Percentiles rank a stretch among this genome's conserved stretches.
phyloP scores from a whole-genome alignment of 2,113 vertebrate genomes.

The Sebastes schlegelii region DNA sequence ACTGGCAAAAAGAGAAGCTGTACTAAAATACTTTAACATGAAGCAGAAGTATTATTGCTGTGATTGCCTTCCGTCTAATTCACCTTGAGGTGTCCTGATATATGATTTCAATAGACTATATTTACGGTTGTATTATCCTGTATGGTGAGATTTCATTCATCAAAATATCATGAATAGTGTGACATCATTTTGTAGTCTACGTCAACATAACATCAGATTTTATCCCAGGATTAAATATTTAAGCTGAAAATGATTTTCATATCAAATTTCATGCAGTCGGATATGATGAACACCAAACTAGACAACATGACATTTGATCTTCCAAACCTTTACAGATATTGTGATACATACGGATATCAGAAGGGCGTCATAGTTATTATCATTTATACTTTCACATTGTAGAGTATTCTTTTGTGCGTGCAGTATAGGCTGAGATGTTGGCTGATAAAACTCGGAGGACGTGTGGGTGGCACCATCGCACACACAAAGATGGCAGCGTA shows the following conservation, averaged over 20 bases:
- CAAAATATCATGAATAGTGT: background rate
- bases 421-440: conserved; percentile 31
- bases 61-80: conserved; percentile 7
- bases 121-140: background rate
- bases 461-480: conserved; percentile 35
- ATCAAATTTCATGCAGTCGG: conserved; percentile 38
- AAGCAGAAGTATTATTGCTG: conserved; percentile 41
- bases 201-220: conserved; percentile 2
- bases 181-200: background rate
- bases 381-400: conserved; percentile 30
- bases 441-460: conserved; percentile 19
- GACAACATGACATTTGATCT: conserved; percentile 16
- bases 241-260: background rate
- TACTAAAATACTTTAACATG: background rate
- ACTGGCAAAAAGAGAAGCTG: background rate
- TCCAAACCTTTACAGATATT: conserved; percentile 18
- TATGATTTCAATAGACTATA: background rate
- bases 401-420: conserved; percentile 36
- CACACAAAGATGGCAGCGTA: conserved; percentile 36
- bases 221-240: background rate
- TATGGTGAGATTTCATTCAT: background rate
- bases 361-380: background rate
- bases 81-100: background rate
- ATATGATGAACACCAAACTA: conserved; percentile 38
- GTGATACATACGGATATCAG: background rate